These are phyloP conservation scores for Hestina assimilis DNA, from an alignment of 1,140 invertebrate species.

Conservation along the genomic window DNA sequence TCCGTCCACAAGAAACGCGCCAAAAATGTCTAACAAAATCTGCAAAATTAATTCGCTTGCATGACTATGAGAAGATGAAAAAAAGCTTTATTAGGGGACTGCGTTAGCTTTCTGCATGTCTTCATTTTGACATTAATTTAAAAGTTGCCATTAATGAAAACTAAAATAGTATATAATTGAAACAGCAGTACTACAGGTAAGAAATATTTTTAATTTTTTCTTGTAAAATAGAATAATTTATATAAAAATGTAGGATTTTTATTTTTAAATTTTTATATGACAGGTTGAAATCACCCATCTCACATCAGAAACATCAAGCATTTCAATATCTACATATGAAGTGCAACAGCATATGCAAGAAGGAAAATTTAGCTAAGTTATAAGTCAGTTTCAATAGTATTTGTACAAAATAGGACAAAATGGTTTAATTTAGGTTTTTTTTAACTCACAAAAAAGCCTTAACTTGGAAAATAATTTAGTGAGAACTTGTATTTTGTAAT, in stretches of 20 bases:
- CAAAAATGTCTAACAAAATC: neutral
- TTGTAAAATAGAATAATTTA: neutral
- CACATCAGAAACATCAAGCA: constrained; percentile 54
- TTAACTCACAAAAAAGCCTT: too few species aligned
- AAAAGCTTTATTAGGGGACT: neutral
- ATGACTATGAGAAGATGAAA: neutral
- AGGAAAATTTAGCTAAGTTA: constrained; percentile 37
- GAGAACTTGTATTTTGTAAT: too few species aligned
- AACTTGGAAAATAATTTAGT: too few species aligned
- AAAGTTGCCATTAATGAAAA: neutral
- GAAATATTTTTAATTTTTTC: constrained; percentile 1
- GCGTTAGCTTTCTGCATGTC: constrained; percentile 6
- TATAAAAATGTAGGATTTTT: neutral
- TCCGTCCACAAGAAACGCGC: neutral
- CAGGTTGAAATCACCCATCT: constrained; percentile 66
- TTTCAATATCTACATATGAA: constrained; percentile 59
- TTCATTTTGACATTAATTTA: neutral
- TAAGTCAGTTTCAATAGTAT: neutral
- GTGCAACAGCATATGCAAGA: constrained; percentile 51
- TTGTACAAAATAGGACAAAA: neutral
- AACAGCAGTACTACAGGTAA: constrained; percentile 4
- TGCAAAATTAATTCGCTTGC: neutral
- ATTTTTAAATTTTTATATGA: constrained; percentile 18
- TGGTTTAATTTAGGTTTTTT: too few species aligned
- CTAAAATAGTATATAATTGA: neutral